These are phyloP conservation scores for Saguinus imperator DNA, from an alignment of 2,113 vertebrate genomes.

Conservation along the genomic window DNA sequence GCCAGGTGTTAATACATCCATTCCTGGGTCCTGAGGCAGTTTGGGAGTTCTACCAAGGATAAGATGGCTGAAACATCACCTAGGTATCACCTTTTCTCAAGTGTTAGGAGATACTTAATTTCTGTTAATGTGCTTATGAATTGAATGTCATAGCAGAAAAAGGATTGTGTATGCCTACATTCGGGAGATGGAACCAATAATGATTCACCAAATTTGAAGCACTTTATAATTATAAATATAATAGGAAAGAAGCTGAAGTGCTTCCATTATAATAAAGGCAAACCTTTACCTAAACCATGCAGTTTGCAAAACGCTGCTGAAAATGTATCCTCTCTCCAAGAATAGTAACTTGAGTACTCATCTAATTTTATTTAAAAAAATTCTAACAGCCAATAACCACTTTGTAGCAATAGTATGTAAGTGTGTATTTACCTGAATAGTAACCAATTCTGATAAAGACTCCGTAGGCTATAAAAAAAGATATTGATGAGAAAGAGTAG, in stretches of 20 bases:
- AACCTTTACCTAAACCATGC: neutral
- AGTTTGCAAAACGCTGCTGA: constrained; percentile 8
- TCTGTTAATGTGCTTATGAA: neutral
- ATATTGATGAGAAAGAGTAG: neutral
- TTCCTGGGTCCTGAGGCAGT: neutral
- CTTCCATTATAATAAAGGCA: neutral
- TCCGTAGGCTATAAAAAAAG: neutral
- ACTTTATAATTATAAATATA: neutral
- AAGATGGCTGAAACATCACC: neutral
- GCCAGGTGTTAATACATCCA: neutral
- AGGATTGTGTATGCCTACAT: neutral
- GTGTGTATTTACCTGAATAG: neutral
- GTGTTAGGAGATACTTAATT: neutral
- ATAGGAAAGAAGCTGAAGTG: neutral
- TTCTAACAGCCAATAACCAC: neutral
- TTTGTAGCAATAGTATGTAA: neutral
- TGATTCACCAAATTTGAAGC: neutral
- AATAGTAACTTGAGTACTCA: constrained; percentile 13
- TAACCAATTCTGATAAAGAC: neutral
- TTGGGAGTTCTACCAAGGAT: neutral
- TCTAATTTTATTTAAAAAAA: constrained; percentile 24
- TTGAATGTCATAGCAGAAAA: neutral
- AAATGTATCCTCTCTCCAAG: constrained; percentile 4
- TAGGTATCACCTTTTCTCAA: neutral
- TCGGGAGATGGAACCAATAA: neutral